Evolutionary conservation across 1,140 invertebrate species (phyloP).

Genomic region (Coboldia fuscipes): DNA sequence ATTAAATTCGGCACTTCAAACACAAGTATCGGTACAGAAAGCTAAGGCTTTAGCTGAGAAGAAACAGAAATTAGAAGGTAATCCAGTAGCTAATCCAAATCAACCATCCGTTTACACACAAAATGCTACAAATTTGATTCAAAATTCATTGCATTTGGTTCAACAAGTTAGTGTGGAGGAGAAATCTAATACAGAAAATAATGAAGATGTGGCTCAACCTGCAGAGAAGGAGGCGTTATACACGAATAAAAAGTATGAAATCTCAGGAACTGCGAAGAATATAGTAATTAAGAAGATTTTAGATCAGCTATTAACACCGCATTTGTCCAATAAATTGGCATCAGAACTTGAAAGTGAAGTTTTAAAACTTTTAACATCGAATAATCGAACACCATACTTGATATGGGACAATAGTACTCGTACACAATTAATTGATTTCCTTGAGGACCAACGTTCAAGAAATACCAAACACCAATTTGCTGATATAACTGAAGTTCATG

Average conservation of each 20-base stretch:
- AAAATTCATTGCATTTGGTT: conserved; percentile 9
- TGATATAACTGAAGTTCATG: conserved; percentile 27
- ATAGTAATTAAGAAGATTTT: conserved; percentile 28
- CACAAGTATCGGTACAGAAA: conserved; percentile 10
- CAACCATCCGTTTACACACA: conserved; percentile 14
- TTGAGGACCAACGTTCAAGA: conserved; percentile 49
- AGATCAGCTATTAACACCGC: conserved; percentile 71
- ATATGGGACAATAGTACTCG: conserved; percentile 96
- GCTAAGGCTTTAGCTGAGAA: not conserved
- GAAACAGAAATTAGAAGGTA: conserved; percentile 1
- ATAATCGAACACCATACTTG: conserved; percentile 86
- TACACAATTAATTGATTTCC: conserved; percentile 74
- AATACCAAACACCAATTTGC: conserved; percentile 22
- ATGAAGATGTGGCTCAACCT: conserved; percentile 9
- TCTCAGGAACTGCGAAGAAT: conserved; percentile 14
- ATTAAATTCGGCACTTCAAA: not conserved
- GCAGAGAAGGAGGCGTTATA: conserved; percentile 8
- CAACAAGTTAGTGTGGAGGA: conserved; percentile 8
- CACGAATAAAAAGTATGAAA: conserved; percentile 15
- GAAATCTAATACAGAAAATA: conserved; percentile 3
- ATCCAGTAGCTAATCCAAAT: not conserved
- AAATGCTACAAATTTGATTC: conserved; percentile 18
- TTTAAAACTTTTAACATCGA: conserved; percentile 86
- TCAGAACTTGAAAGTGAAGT: conserved; percentile 30
- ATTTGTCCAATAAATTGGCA: conserved; percentile 57